Base-by-base conservation (phyloP, 2,797 vertebrate genomes). In the Lerista edwardsae region DNA sequence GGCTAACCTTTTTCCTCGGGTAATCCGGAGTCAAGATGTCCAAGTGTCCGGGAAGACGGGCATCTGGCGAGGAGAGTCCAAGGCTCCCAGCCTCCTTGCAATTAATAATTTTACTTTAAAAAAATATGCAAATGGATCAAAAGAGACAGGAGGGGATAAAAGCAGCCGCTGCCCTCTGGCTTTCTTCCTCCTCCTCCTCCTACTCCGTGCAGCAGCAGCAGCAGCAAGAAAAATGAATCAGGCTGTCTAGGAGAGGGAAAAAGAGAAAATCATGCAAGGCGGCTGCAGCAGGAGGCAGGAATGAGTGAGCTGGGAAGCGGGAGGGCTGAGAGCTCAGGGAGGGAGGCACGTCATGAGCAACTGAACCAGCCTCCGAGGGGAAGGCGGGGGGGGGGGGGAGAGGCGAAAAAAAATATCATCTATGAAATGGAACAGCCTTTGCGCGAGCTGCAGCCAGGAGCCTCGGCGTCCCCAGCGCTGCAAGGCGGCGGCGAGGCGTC, bases 21-120 rank as follows among this genome's bases (percentile, higher is more conserved):
- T 25, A 75, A 55, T 83, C 76, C 82, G 81, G 86, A 80, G 72
- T 87, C 86, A 80, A 55, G 71, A 21, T 34, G 62, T 51, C 39
- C 31, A 47, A 57, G 4, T 10, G 76, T n/a, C 80, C 81, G 19
- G 61, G 55, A 27, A 76, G 82, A 51, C 27, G 82, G 47, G 75
- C 86, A 80, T 80, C 64, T 23, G 84, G 73, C 39, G 65, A 27
- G 65, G 34, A 59, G 69, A 11, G n/a, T 34, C 76, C 11, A 41
- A 34, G 77, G 72, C 77, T 75, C 5, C 81, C 44, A 19, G 79
- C 71, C 71, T 68, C 80, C n/a, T 67, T 68, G 61, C 61, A 68
- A 31, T 64, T 19, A 41, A 64, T 11, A 23, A 67, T 14, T 15
- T 4, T 5, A 14, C 31, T 25, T 21, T 68, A 3, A 6, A 29